phyloP scores from a whole-genome alignment of 1,140 invertebrate genomes.

The Amphibalanus amphitrite region DNA sequence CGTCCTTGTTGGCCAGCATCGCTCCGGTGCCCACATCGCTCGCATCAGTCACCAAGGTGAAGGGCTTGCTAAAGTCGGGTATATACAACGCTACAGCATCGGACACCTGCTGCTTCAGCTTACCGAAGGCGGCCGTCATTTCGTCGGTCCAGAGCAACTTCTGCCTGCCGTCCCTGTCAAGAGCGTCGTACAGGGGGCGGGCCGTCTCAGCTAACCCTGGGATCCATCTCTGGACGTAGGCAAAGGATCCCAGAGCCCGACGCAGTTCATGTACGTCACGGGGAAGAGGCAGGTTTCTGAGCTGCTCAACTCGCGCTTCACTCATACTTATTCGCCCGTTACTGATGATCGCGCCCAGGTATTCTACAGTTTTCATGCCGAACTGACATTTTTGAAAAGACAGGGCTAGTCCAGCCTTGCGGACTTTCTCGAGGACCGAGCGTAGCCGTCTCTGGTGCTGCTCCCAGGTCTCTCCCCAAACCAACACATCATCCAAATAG shows the following conservation, averaged over 20 bases:
- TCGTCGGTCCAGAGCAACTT: background rate
- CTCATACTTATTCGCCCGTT: no score
- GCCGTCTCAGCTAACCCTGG: background rate
- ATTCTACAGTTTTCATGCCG: background rate
- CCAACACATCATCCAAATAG: no score
- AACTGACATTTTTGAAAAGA: background rate
- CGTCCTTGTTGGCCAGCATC: slow-evolving; percentile 5
- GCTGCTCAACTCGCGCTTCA: no score
- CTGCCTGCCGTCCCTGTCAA: background rate
- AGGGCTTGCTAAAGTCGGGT: no score
- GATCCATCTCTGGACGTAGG: slow-evolving; percentile 7
- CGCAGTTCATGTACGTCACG: background rate
- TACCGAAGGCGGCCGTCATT: background rate
- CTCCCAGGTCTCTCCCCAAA: no score
- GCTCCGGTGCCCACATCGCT: slow-evolving; percentile 8
- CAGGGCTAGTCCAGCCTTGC: no score
- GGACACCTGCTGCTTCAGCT: no score
- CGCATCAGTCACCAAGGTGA: background rate
- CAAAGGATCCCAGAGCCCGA: slow-evolving; percentile 4
- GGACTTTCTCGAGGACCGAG: no score
- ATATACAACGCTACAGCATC: no score
- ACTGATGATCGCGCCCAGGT: background rate
- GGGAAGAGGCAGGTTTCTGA: no score
- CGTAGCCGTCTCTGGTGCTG: no score
- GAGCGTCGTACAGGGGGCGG: background rate